Evolutionary conservation across 2,888 invertebrate genomes (phyloP).

Genomic region (Drosophila paramelanica): DNA sequence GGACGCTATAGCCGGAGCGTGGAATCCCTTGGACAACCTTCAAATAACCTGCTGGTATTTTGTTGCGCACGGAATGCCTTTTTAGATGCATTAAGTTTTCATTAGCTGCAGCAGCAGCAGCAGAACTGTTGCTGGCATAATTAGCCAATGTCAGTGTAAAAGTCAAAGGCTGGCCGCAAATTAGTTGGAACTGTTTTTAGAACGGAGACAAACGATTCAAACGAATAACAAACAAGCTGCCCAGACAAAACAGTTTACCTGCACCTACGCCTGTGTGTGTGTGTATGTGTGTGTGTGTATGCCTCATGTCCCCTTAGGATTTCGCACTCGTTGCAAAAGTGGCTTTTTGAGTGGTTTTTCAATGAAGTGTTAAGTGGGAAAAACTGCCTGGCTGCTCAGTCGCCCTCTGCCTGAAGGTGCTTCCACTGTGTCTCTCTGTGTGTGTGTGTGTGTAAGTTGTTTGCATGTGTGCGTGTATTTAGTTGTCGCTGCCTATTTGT

Average conservation of each 20-base stretch:
- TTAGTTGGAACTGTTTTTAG: constrained; percentile 13
- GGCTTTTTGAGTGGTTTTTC: constrained; percentile 81
- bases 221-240: constrained; percentile 43
- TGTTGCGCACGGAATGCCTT: constrained; percentile 39
- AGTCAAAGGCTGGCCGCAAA: constrained; percentile 22
- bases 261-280: constrained; percentile 12
- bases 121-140: constrained; percentile 25
- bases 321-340: constrained; percentile 64
- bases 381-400: constrained; percentile 60
- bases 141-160: constrained; percentile 56
- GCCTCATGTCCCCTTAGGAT: constrained; percentile 28
- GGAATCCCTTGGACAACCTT: constrained; percentile 20
- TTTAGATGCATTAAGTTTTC: constrained; percentile 47
- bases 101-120: constrained; percentile 35
- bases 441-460: constrained; percentile 23
- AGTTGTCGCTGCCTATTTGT: constrained; percentile 65
- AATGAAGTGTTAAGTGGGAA: constrained; percentile 82
- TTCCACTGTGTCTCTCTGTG: too few species aligned
- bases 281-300: constrained; percentile 12
- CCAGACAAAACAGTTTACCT: constrained; percentile 59
- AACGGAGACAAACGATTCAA: constrained; percentile 20
- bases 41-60: constrained; percentile 31
- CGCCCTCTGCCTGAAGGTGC: constrained; percentile 13
- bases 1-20: not conserved
- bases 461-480: constrained; percentile 49